Evolutionary conservation across 2,797 vertebrate genomes (phyloP).

Genomic region (Calcarius lapponicus): DNA sequence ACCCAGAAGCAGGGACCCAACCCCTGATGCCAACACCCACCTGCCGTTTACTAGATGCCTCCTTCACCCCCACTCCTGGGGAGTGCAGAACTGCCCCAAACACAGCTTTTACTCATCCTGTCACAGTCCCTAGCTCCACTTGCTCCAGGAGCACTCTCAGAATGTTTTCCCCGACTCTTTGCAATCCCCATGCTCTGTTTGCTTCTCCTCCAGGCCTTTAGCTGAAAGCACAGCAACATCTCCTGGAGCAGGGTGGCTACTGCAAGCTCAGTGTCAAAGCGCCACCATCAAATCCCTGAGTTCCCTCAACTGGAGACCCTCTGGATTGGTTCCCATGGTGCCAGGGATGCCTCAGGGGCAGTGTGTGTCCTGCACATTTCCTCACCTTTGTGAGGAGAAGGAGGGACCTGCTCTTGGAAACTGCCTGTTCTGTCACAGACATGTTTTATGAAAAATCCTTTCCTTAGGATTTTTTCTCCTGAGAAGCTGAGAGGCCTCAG

Average conservation of each 20-base stretch:
- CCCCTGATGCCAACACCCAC: not conserved
- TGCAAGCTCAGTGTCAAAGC: constrained; percentile 19
- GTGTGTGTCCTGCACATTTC: not conserved
- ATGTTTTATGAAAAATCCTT: too few species aligned
- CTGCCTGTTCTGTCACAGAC: too few species aligned
- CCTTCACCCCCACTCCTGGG: not conserved
- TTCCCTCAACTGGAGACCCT: rapidly evolving
- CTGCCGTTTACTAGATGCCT: not conserved
- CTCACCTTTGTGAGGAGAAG: not conserved
- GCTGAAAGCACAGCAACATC: constrained; percentile 71
- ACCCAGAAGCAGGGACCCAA: not conserved
- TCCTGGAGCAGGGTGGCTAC: constrained; percentile 58
- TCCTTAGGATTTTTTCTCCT: too few species aligned
- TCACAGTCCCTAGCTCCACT: not conserved
- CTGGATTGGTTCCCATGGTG: rapidly evolving
- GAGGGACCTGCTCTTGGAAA: not conserved
- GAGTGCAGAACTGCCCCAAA: not conserved
- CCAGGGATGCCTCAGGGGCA: rapidly evolving
- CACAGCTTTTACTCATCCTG: not conserved
- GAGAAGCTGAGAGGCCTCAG: too few species aligned
- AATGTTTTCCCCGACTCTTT: not conserved
- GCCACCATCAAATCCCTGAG: not conserved
- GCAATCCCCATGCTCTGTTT: not conserved
- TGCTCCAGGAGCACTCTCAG: not conserved
- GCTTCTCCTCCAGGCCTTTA: constrained; percentile 12